Conservation (phyloP, 1,140 invertebrate genomes). For the Phthorimaea operculella region DNA sequence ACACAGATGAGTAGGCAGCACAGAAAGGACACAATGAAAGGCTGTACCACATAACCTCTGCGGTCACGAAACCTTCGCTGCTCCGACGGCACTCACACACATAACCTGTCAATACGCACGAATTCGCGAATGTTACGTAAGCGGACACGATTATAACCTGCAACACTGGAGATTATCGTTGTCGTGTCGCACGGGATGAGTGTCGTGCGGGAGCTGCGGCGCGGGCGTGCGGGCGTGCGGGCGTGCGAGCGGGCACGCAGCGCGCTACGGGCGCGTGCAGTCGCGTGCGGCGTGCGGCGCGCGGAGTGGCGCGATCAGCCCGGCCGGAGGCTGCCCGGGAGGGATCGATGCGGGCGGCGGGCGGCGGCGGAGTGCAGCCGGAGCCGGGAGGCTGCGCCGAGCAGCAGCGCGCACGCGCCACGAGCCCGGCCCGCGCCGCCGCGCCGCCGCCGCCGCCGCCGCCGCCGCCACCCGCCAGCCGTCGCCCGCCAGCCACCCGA, state of each 20-base stretch:
- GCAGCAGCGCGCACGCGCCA: conserved; percentile 19
- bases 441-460: conserved; percentile 26
- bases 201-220: background rate
- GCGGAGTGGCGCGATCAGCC: conserved; percentile 25
- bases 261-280: conserved; percentile 8
- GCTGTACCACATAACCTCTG: background rate
- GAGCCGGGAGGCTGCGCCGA: conserved; percentile 52
- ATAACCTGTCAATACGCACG: conserved; percentile 40
- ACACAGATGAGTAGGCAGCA: too few relatives aligned
- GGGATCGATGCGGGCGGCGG: conserved; percentile 62
- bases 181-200: conserved; percentile 13
- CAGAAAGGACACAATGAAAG: background rate
- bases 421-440: conserved; percentile 21
- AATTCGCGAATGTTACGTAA: conserved; percentile 47
- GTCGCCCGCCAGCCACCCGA: conserved; percentile 12
- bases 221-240: conserved; percentile 9
- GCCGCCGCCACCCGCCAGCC: conserved; percentile 28
- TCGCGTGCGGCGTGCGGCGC: background rate
- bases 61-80: background rate
- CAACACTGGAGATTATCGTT: conserved; percentile 27
- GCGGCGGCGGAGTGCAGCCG: conserved; percentile 55
- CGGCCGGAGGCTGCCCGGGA: conserved; percentile 45
- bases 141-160: conserved; percentile 43
- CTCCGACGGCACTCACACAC: conserved; percentile 26
- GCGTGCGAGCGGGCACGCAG: conserved; percentile 10